Conservation (phyloP, 2,113 vertebrate genomes). For the Caracal caracal region DNA sequence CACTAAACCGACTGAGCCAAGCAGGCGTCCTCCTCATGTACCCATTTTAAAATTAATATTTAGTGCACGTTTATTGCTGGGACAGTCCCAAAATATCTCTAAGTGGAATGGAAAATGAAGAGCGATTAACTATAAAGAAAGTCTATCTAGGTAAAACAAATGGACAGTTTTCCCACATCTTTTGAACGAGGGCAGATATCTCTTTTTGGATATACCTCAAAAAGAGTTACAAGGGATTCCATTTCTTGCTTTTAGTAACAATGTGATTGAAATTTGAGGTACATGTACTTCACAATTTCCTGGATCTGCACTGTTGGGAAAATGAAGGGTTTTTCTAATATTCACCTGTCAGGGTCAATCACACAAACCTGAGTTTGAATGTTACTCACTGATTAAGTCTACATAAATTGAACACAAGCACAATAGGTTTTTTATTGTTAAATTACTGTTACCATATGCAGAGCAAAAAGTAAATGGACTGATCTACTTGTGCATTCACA, state of each 20-base stretch:
- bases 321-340: not conserved
- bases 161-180: not conserved
- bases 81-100: slow-evolving; percentile 7
- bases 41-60: not conserved
- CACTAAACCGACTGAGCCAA: no score
- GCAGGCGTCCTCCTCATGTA: not conserved
- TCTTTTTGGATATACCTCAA: not conserved
- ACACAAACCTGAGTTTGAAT: not conserved
- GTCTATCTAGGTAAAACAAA: not conserved
- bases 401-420: slow-evolving; percentile 73
- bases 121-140: not conserved
- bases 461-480: slow-evolving; percentile 53
- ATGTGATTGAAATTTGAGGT: not conserved
- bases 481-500: slow-evolving; percentile 80
- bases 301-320: not conserved
- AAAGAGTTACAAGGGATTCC: not conserved
- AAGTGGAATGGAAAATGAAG: not conserved
- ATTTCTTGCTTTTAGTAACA: not conserved
- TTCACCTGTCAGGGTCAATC: not conserved
- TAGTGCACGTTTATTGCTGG: not conserved
- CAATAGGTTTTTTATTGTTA: slow-evolving; percentile 84
- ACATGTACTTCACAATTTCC: slow-evolving; percentile 2
- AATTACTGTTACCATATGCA: slow-evolving; percentile 77
- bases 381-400: slow-evolving; percentile 74
- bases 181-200: not conserved